phyloP scores from a whole-genome alignment of 64 coral and sea anemone genomes.

The Dendronephthya gigantea region DNA sequence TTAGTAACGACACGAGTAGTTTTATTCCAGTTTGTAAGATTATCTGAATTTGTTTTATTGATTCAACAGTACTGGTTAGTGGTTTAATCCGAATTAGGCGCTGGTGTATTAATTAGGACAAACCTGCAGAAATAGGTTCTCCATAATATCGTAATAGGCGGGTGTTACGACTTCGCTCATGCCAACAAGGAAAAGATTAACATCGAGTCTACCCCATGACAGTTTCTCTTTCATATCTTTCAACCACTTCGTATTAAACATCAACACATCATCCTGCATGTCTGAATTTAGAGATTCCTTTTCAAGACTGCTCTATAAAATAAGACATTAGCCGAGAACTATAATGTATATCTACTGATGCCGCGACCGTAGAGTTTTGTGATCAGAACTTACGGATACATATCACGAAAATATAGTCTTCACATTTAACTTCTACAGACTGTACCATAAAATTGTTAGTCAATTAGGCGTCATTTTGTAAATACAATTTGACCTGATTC shows the following conservation, averaged over 20 bases:
- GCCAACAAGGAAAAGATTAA: conserved; percentile 8
- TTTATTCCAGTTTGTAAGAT: too few species aligned
- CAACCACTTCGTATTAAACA: neutral
- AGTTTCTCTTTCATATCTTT: neutral
- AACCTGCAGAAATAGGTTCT: conserved; percentile 11
- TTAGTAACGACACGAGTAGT: too few species aligned
- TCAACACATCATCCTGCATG: conserved; percentile 12
- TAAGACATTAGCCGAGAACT: too few species aligned
- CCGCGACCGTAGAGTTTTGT: neutral
- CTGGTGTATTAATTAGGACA: too few species aligned
- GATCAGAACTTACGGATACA: neutral
- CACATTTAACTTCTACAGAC: neutral
- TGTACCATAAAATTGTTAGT: too few species aligned
- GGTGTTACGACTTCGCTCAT: neutral
- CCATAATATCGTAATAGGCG: neutral
- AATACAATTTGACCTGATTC: too few species aligned
- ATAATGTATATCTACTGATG: neutral
- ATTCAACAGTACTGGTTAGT: too few species aligned
- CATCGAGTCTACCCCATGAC: neutral
- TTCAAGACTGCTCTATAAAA: neutral
- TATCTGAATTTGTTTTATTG: too few species aligned
- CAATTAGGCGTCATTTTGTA: neutral
- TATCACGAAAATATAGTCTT: neutral
- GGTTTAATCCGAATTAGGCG: too few species aligned
- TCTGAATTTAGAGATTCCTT: neutral